Evolutionary conservation across 2,888 invertebrate species (phyloP).

Genomic region (Cosmia trapezina): DNA sequence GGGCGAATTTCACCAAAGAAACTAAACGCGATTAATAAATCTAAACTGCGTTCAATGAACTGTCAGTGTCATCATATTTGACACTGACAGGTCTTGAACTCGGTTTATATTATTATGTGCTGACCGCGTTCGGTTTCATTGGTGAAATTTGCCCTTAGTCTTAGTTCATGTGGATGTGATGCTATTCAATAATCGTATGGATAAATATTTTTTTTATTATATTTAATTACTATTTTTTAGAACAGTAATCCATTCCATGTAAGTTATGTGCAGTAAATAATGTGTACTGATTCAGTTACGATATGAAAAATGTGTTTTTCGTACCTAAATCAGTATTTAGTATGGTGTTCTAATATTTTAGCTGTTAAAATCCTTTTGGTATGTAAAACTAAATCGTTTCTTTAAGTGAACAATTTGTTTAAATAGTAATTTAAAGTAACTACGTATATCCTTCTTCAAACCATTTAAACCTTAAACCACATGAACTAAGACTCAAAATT

Average conservation of each 20-base stretch:
- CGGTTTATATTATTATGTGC: background rate
- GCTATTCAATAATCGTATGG: conserved; percentile 3
- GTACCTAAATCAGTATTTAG: background rate
- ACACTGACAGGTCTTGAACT: background rate
- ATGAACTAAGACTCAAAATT: conserved; percentile 53
- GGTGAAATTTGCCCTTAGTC: conserved; percentile 9
- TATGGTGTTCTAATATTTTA: background rate
- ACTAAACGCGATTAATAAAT: background rate
- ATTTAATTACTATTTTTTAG: conserved; percentile 12
- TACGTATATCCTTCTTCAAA: background rate
- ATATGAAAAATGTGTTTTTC: conserved; percentile 17
- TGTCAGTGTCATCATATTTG: background rate
- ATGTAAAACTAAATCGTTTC: background rate
- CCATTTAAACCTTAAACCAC: conserved; percentile 26
- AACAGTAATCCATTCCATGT: conserved; percentile 43
- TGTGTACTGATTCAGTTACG: conserved; percentile 16
- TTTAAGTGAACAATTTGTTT: background rate
- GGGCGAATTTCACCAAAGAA: background rate
- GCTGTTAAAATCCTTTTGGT: too few relatives aligned
- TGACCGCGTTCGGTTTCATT: background rate
- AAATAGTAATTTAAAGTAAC: background rate
- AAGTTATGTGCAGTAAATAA: conserved; percentile 13
- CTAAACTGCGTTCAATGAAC: background rate
- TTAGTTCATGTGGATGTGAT: conserved; percentile 51
- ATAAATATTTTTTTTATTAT: background rate